A percentile compares a stretch with the other conserved stretches of the same genome.
Conservation (phyloP, 2,797 vertebrate genomes). For the Cyclopterus lumpus region DNA sequence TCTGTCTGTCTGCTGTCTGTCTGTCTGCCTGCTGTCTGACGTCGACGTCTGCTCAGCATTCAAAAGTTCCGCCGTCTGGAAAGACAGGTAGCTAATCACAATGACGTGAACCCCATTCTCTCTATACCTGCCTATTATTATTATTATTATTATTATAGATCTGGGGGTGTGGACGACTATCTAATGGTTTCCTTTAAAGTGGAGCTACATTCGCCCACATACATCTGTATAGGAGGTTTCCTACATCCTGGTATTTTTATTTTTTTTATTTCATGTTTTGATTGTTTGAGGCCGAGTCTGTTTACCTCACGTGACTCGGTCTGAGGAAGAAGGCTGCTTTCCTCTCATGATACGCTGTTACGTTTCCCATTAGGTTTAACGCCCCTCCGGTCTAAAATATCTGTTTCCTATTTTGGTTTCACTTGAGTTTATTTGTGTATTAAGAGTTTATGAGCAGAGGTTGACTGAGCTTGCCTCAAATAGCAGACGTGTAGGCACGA, state of each 20-base stretch:
- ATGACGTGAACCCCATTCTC: neutral
- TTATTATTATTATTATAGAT: neutral
- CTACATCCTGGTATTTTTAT: neutral
- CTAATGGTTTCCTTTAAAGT: neutral
- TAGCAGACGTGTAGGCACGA: no score
- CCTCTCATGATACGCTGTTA: neutral
- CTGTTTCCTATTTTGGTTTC: neutral
- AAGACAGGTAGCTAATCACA: slow-evolving; percentile 59
- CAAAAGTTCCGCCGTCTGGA: slow-evolving; percentile 43
- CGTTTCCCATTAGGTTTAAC: neutral
- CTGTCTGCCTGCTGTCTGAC: no score
- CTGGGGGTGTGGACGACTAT: neutral
- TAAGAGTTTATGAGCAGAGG: neutral
- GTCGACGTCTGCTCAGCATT: slow-evolving; percentile 25
- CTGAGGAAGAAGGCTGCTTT: neutral
- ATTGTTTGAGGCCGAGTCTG: neutral
- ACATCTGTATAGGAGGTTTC: neutral
- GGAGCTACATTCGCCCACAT: neutral
- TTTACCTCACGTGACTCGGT: neutral
- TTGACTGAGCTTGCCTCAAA: neutral
- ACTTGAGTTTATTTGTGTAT: neutral
- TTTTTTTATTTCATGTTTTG: neutral
- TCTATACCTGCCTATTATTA: neutral
- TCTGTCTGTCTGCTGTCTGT: neutral
- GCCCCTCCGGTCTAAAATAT: neutral